Evolutionary conservation across 2,113 vertebrate species (phyloP).

Genomic region (Centropus unirufus): DNA sequence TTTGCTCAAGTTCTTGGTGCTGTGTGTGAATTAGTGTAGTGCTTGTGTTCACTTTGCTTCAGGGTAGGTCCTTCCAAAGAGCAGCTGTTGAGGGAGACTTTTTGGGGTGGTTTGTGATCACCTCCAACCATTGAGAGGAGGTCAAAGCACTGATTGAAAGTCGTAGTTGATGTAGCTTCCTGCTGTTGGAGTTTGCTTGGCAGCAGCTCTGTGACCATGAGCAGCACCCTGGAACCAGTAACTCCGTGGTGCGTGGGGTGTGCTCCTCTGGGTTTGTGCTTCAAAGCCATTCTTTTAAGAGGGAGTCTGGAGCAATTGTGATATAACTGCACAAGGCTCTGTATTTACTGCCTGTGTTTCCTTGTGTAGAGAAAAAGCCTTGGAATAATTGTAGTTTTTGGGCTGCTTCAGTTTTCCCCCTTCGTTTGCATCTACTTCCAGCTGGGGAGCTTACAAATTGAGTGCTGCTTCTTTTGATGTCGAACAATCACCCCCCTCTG

Average conservation of each 20-base stretch:
- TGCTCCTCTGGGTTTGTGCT: rapidly evolving
- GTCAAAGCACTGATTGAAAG: rapidly evolving
- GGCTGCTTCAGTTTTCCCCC: background rate
- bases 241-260: rapidly evolving
- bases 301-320: background rate
- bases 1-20: background rate
- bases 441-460: conserved; percentile 65
- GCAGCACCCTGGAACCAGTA: rapidly evolving
- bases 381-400: background rate
- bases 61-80: background rate
- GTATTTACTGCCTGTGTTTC: background rate
- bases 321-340: background rate
- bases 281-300: background rate
- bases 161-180: rapidly evolving
- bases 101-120: background rate
- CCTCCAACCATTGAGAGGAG: background rate
- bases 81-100: rapidly evolving
- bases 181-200: background rate
- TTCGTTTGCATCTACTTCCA: conserved; percentile 2
- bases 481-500: conserved; percentile 10
- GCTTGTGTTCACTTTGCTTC: background rate
- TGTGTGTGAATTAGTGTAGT: rapidly evolving
- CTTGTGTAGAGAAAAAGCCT: background rate
- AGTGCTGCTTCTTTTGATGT: conserved; percentile 61
- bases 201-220: background rate